Evolutionary conservation across 1,140 invertebrate genomes (phyloP).

Genomic region (Drosophila santomea): DNA sequence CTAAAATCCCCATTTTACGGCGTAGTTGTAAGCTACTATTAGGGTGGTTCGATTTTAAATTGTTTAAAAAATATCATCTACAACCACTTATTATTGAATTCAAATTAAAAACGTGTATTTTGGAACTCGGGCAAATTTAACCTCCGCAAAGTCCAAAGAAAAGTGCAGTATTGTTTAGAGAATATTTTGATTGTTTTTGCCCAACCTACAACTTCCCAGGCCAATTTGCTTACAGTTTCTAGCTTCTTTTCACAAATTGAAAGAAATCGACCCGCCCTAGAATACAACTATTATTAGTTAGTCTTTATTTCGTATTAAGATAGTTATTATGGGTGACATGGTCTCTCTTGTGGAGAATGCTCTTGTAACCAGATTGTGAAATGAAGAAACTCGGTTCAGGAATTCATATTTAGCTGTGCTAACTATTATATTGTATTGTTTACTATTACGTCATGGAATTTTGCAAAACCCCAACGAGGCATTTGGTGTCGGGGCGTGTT

Average conservation of each 20-base stretch:
- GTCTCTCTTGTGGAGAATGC: slow-evolving; percentile 26
- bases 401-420: slow-evolving; percentile 75
- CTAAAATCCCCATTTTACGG: slow-evolving; percentile 4
- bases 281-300: slow-evolving; percentile 48
- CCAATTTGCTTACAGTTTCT: not conserved
- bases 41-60: slow-evolving; percentile 21
- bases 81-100: not conserved
- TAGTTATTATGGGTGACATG: slow-evolving; percentile 44
- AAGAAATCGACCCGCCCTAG: slow-evolving; percentile 32
- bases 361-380: slow-evolving; percentile 39
- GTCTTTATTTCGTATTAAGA: slow-evolving; percentile 52
- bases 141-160: not conserved
- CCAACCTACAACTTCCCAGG: not conserved
- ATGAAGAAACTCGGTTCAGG: slow-evolving; percentile 66
- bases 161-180: not conserved
- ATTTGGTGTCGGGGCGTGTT: slow-evolving; percentile 8
- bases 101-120: not conserved
- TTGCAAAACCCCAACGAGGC: slow-evolving; percentile 8
- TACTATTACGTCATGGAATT: slow-evolving; percentile 38
- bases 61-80: not conserved
- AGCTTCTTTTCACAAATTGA: slow-evolving; percentile 1
- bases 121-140: not conserved
- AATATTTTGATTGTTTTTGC: not conserved
- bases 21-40: slow-evolving; percentile 10
- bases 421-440: slow-evolving; percentile 53